A percentile compares a stretch with the other conserved stretches of the same genome.
phyloP scores from a whole-genome alignment of 2,888 invertebrate species.

The Mythimna impura region DNA sequence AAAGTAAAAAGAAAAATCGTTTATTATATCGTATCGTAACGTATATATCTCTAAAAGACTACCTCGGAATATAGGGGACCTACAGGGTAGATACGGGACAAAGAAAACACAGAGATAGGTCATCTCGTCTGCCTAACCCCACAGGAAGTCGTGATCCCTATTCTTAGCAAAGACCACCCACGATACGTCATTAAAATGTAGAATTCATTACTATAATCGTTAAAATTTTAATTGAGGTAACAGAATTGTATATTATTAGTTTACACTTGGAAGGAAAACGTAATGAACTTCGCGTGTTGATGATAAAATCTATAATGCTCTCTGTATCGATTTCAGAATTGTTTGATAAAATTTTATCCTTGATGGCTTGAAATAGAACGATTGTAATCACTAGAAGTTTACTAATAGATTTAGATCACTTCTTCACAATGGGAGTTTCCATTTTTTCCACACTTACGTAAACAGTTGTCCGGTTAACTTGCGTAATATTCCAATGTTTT shows the following conservation, averaged over 20 bases:
- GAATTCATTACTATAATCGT: slow-evolving; percentile 18
- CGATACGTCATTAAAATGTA: slow-evolving; percentile 2
- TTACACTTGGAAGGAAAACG: slow-evolving; percentile 22
- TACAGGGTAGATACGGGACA: neutral
- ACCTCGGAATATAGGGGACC: neutral
- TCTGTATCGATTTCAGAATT: neutral
- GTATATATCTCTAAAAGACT: too few relatives aligned
- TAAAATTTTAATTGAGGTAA: slow-evolving; percentile 23
- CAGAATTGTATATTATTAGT: neutral
- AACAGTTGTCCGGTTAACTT: neutral
- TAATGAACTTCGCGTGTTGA: slow-evolving; percentile 14
- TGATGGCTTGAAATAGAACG: slow-evolving; percentile 11
- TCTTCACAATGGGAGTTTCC: slow-evolving; percentile 9
- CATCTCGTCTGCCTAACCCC: neutral
- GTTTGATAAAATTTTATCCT: slow-evolving; percentile 20
- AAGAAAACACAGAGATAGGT: neutral
- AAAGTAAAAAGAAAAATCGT: too few relatives aligned
- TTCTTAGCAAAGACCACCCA: slow-evolving; percentile 23
- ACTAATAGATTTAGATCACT: neutral
- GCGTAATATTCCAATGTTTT: slow-evolving; percentile 5
- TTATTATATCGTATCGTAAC: too few relatives aligned
- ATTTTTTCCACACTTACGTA: slow-evolving; percentile 13
- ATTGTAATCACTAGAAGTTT: slow-evolving; percentile 8
- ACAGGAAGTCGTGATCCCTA: slow-evolving; percentile 9
- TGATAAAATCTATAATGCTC: slow-evolving; percentile 14